Conservation (phyloP, 2,113 vertebrate genomes). For the Aleadryas rufinucha region DNA sequence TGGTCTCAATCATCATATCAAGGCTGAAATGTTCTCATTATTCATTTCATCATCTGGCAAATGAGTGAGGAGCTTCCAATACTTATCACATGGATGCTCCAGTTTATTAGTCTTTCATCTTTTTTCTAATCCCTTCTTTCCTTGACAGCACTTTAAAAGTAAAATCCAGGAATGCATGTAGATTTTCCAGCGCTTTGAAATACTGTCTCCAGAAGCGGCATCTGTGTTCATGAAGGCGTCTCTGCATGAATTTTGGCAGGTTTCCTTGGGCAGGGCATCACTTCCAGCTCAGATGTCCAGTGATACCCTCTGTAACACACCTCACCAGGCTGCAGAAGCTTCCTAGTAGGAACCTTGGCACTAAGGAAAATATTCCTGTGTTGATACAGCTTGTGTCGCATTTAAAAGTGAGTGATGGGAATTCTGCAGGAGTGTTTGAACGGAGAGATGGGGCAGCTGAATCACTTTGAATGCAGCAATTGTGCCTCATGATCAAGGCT, state of each 20-base stretch:
- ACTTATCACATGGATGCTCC: neutral
- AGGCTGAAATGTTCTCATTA: neutral
- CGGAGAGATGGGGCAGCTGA: neutral
- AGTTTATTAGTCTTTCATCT: neutral
- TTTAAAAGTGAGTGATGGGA: neutral
- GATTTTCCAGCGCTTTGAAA: neutral
- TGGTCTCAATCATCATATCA: neutral
- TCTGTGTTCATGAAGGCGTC: fast-evolving
- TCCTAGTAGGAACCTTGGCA: neutral
- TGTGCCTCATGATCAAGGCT: neutral
- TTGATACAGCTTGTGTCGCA: fast-evolving
- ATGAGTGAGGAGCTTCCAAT: neutral
- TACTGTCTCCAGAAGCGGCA: neutral
- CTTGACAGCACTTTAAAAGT: neutral
- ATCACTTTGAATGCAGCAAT: neutral
- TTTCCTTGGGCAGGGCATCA: neutral
- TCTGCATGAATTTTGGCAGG: neutral
- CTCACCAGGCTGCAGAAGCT: neutral
- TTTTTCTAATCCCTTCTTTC: neutral
- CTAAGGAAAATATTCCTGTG: neutral
- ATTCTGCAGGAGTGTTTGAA: neutral
- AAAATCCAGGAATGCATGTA: neutral
- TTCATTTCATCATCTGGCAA: neutral
- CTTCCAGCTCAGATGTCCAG: neutral
- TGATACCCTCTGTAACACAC: neutral